Evolutionary conservation across 1,140 invertebrate genomes (phyloP), one percentile per base, ranked within the genome.

Genomic region (Philopotamus ludificatus): DNA sequence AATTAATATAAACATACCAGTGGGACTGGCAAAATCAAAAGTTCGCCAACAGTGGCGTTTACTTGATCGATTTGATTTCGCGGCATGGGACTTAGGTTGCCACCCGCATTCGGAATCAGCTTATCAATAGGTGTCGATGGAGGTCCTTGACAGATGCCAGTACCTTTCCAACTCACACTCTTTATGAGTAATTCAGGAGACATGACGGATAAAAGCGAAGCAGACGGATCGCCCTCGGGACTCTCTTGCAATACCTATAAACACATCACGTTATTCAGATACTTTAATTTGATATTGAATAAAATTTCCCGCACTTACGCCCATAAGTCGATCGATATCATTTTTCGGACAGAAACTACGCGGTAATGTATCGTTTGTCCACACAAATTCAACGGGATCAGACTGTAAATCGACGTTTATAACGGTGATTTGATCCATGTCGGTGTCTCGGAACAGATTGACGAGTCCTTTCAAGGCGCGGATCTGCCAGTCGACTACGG

Each of bases 301-400:
- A 47, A 20, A 15, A 8, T 4, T 20, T 34, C 4, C 28, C 12
- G 4, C 41, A 74, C 76, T 77, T 75, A 90, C 87, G 76, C 83
- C 82, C 72, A 87, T 84, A 3, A 93, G 74, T 64, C 83, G 79
- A 28, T 87, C 83, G 18, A 95, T 87, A 65, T 90, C 85, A 64
- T 83, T 79, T 70, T 83, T 80, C 1, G 92, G 91, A 73, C 94
- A 95, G 16, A 81, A 82, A 72, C 85, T 86, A 47, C 87, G 86
- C 0, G 90, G 86, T 64, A 97, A 73, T 16, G 90, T 90, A 66
- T 94, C 92, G 73, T 97, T 97, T 3, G 92, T 92, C 89, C 93
- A 97, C 0, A 87, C 84, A 68, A 92, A 91, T 26, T 85, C 83
- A 44, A 85, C 84, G 44, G 85, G 80, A 45, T 86, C 78, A 7